Percentiles rank a stretch among this genome's conserved stretches.
Conservation (phyloP, 2,797 vertebrate species). For the Poecilia gillii region DNA sequence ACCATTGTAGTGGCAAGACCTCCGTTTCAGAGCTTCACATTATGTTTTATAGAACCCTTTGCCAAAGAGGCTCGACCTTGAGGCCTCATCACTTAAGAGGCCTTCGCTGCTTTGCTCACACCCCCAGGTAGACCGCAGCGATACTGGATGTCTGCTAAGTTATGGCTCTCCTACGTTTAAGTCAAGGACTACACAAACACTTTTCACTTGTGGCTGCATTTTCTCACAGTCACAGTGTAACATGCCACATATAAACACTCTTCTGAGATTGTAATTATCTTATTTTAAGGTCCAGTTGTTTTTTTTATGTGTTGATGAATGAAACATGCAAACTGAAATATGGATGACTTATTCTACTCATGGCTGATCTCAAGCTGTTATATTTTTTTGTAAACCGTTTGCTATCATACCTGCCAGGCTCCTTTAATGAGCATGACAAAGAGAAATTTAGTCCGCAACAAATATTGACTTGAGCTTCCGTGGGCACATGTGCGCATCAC, state of each 20-base stretch:
- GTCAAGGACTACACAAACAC: background rate
- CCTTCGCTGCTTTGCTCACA: background rate
- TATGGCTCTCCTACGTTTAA: background rate
- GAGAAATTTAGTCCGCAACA: conserved; percentile 16
- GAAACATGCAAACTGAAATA: background rate
- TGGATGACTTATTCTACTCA: background rate
- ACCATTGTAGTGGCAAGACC: background rate
- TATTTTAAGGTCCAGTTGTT: background rate
- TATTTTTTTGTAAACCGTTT: conserved; percentile 4
- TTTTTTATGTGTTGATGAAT: background rate
- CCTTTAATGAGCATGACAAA: conserved; percentile 26
- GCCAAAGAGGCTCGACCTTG: background rate
- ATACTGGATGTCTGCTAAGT: background rate
- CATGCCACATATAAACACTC: background rate
- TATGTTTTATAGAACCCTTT: background rate
- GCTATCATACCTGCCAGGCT: conserved; percentile 17
- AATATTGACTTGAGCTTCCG: conserved; percentile 28
- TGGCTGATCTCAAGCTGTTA: background rate
- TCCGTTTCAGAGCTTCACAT: background rate
- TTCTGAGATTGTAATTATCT: background rate
- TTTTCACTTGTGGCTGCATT: background rate
- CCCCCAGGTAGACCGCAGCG: background rate
- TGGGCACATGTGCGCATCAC: conserved; percentile 13
- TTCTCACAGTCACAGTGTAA: background rate
- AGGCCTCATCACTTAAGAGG: conserved; percentile 1